A percentile compares a stretch with the other conserved stretches of the same genome.
Evolutionary conservation across 2,113 vertebrate genomes (phyloP).

Genomic region (Zingel zingel): DNA sequence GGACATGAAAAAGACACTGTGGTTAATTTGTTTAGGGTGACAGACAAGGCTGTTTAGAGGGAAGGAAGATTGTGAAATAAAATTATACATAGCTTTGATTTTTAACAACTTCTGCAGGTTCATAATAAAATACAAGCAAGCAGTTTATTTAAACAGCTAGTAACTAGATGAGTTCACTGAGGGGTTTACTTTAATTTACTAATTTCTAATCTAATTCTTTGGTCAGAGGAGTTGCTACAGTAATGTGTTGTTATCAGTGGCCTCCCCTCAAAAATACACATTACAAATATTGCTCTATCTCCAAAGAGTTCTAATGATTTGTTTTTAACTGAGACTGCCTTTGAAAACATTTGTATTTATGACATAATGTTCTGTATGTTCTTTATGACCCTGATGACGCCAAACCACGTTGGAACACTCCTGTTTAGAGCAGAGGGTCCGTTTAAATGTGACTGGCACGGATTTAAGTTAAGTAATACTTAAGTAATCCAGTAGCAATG

Average conservation of each 20-base stretch:
- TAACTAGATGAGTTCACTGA: neutral
- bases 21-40: constrained; percentile 20
- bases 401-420: too few species aligned
- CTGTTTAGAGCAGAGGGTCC: neutral
- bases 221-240: neutral
- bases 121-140: neutral
- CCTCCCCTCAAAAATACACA: neutral
- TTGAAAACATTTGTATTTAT: constrained; percentile 1
- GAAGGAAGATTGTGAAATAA: neutral
- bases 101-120: neutral
- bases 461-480: too few species aligned
- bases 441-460: neutral
- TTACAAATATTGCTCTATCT: neutral
- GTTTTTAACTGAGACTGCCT: constrained; percentile 12
- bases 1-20: constrained; percentile 33
- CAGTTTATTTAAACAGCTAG: neutral
- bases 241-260: neutral
- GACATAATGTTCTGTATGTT: neutral
- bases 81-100: neutral
- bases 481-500: neutral
- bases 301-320: neutral
- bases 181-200: neutral
- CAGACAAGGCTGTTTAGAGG: neutral
- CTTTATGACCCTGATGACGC: too few species aligned
- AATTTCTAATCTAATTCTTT: neutral